Evolutionary conservation across 1,140 invertebrate species (phyloP).

Genomic region (Penaeus japonicus): DNA sequence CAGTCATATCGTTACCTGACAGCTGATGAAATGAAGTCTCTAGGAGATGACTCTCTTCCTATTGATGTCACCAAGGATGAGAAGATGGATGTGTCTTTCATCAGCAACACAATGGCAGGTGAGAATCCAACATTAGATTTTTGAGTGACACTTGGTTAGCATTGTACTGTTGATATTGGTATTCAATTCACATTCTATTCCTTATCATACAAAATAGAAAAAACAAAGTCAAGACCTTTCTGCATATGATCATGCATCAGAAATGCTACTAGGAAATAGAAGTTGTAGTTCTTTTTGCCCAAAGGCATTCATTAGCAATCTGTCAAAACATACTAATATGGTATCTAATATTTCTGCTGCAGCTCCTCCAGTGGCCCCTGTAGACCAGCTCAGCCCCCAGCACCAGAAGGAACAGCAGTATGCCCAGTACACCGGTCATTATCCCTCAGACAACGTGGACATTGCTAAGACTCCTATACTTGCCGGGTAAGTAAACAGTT

Average conservation of each 20-base stretch:
- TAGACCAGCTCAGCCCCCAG: constrained; percentile 73
- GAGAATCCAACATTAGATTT: constrained; percentile 12
- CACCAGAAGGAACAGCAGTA: constrained; percentile 66
- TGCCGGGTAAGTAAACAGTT: constrained; percentile 77
- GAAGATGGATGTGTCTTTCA: constrained; percentile 63
- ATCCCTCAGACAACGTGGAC: constrained; percentile 84
- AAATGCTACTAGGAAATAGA: too few relatives aligned
- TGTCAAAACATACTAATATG: neutral
- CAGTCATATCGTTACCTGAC: constrained; percentile 92
- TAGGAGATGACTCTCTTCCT: constrained; percentile 90
- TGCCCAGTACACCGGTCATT: constrained; percentile 59
- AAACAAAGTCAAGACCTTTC: too few relatives aligned
- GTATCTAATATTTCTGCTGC: constrained; percentile 2
- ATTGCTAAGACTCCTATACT: constrained; percentile 83
- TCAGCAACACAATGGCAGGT: constrained; percentile 59
- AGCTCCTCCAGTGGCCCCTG: constrained; percentile 70
- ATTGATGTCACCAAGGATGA: constrained; percentile 92
- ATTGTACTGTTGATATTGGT: neutral
- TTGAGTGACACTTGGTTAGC: neutral
- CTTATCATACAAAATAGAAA: too few relatives aligned
- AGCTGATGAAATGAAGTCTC: constrained; percentile 92
- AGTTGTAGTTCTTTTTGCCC: too few relatives aligned
- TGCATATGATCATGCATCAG: too few relatives aligned
- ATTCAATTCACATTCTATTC: too few relatives aligned
- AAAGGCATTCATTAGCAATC: too few relatives aligned